phyloP scores from a whole-genome alignment of 92 coral and sea anemone species.

The Paramuricea clavata region DNA sequence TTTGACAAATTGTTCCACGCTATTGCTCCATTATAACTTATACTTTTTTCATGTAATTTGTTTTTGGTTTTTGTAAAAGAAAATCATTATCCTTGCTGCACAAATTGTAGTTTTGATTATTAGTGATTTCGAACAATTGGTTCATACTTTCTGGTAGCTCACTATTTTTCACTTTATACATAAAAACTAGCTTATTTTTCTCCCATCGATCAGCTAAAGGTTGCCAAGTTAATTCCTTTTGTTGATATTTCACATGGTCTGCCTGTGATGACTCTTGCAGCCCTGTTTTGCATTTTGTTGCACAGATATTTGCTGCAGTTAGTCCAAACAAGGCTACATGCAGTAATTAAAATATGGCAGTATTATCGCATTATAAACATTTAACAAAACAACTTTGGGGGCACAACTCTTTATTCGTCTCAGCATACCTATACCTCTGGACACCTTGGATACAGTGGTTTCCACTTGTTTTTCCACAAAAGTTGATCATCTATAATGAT shows the following conservation, averaged over 20 bases:
- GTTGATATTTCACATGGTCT: slow-evolving; percentile 3
- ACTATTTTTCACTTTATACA: neutral
- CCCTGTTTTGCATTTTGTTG: slow-evolving; percentile 28
- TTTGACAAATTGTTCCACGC: slow-evolving; percentile 24
- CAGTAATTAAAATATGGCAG: slow-evolving; percentile 33
- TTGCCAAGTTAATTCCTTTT: slow-evolving; percentile 7
- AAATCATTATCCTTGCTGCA: slow-evolving; percentile 1
- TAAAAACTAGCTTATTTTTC: neutral
- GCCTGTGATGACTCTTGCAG: no score
- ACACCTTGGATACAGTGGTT: neutral
- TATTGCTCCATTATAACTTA: slow-evolving; percentile 19
- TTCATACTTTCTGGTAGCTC: neutral
- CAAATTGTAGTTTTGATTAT: neutral
- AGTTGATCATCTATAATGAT: slow-evolving; percentile 23
- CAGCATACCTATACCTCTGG: slow-evolving; percentile 11
- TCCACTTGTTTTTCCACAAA: neutral
- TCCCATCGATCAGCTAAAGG: slow-evolving; percentile 8
- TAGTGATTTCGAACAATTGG: neutral
- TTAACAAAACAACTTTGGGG: neutral
- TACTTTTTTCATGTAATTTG: slow-evolving; percentile 28
- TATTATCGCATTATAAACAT: slow-evolving; percentile 12
- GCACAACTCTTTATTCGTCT: neutral
- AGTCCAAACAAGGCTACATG: slow-evolving; percentile 21
- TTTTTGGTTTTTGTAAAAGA: slow-evolving; percentile 16
- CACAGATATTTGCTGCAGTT: neutral